phyloP scores from a whole-genome alignment of 2,113 vertebrate species.

The Murina feae region DNA sequence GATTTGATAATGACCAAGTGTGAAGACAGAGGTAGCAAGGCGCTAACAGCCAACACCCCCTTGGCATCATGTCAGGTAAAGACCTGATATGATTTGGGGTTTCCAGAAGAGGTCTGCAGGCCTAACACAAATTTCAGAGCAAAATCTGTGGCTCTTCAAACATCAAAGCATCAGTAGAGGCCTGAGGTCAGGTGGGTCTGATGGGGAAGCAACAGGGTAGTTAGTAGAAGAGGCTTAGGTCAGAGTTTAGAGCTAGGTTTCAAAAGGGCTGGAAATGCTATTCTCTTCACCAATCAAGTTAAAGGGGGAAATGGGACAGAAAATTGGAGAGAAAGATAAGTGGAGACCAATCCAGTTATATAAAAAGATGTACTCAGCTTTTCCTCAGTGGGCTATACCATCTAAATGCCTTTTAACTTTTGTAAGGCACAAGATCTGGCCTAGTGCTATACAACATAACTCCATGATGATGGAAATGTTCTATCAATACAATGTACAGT shows the following conservation, averaged over 20 bases:
- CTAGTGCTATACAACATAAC: neutral
- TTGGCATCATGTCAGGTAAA: too few species aligned
- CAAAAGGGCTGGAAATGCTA: neutral
- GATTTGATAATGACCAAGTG: neutral
- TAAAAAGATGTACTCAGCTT: neutral
- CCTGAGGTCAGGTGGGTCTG: neutral
- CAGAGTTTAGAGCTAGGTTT: neutral
- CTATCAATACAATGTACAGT: neutral
- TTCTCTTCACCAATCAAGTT: neutral
- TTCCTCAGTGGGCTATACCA: neutral
- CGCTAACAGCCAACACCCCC: neutral
- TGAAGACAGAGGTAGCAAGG: neutral
- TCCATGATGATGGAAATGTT: neutral
- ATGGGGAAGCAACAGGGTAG: neutral
- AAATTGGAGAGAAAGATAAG: conserved; percentile 21
- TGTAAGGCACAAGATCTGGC: neutral
- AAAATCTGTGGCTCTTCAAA: neutral
- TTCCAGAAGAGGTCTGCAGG: neutral
- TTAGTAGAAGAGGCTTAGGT: neutral
- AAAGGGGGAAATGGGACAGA: neutral
- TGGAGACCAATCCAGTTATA: neutral
- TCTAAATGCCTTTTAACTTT: neutral
- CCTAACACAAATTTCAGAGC: neutral
- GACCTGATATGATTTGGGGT: neutral
- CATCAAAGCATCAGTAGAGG: neutral